A percentile compares a stretch with the other conserved stretches of the same genome.
phyloP scores from a whole-genome alignment of 2,113 vertebrate genomes.

The Bungarus multicinctus region DNA sequence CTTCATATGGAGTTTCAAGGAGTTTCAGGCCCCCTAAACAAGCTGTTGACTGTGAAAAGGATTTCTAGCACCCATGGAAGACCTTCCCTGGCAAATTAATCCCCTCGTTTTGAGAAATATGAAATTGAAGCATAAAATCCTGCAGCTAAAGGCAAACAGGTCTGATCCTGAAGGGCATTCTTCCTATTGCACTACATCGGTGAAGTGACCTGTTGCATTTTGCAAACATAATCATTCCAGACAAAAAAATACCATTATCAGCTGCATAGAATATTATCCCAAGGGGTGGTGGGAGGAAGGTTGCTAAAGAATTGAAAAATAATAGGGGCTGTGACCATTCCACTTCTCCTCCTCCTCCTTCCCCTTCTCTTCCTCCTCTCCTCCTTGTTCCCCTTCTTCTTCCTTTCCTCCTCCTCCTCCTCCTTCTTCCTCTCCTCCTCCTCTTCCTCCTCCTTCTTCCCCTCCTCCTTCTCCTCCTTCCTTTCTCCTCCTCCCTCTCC shows the following conservation, averaged over 20 bases:
- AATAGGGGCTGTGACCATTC: neutral
- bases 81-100: neutral
- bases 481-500: too few relatives aligned
- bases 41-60: neutral
- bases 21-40: neutral
- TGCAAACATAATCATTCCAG: neutral
- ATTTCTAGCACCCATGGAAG: neutral
- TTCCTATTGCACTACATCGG: neutral
- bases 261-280: neutral
- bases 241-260: neutral
- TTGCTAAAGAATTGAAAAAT: neutral
- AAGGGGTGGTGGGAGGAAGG: neutral
- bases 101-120: neutral
- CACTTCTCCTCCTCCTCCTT: too few relatives aligned
- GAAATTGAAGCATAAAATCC: neutral
- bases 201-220: neutral
- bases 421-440: rapidly evolving
- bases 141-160: neutral
- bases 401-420: too few relatives aligned
- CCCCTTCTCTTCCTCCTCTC: too few relatives aligned
- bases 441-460: rapidly evolving
- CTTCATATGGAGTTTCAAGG: too few relatives aligned
- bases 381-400: too few relatives aligned
- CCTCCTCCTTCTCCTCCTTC: rapidly evolving
- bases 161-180: neutral